phyloP scores from a whole-genome alignment of 2,888 invertebrate genomes.

The Volucella inanis region DNA sequence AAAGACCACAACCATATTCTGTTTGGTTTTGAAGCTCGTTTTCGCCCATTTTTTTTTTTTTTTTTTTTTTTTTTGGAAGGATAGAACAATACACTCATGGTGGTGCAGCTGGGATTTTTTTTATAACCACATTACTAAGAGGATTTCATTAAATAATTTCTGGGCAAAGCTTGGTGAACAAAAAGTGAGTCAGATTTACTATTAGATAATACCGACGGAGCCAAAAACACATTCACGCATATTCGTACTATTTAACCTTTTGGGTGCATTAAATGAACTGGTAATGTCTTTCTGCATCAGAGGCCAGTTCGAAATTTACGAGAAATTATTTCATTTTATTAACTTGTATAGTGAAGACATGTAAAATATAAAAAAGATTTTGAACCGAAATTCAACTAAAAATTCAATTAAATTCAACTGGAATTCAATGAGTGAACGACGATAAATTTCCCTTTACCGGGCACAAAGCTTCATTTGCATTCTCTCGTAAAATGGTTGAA shows the following conservation, averaged over 20 bases:
- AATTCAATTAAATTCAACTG: background rate
- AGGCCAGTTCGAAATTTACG: conserved; percentile 11
- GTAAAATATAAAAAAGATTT: background rate
- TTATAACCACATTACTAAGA: background rate
- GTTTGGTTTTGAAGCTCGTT: background rate
- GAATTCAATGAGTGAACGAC: background rate
- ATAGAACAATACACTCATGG: too few relatives aligned
- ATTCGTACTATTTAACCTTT: too few relatives aligned
- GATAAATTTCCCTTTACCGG: conserved; percentile 8
- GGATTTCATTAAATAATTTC: conserved; percentile 15
- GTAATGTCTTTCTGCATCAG: conserved; percentile 36
- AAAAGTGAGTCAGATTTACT: background rate
- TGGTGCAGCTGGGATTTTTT: background rate
- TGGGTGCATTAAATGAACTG: background rate
- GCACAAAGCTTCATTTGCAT: background rate
- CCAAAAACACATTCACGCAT: too few relatives aligned
- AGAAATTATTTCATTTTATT: background rate
- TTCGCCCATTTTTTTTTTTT: background rate
- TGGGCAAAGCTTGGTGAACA: conserved; percentile 10
- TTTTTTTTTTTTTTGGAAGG: background rate
- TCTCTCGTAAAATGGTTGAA: background rate
- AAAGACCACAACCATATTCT: too few relatives aligned
- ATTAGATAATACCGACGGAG: background rate
- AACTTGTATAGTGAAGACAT: too few relatives aligned
- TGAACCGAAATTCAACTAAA: background rate